These are phyloP conservation scores for Scaptodrosophila latifasciaeformis DNA, from an alignment of 2,888 invertebrate species.

Conservation along the genomic window DNA sequence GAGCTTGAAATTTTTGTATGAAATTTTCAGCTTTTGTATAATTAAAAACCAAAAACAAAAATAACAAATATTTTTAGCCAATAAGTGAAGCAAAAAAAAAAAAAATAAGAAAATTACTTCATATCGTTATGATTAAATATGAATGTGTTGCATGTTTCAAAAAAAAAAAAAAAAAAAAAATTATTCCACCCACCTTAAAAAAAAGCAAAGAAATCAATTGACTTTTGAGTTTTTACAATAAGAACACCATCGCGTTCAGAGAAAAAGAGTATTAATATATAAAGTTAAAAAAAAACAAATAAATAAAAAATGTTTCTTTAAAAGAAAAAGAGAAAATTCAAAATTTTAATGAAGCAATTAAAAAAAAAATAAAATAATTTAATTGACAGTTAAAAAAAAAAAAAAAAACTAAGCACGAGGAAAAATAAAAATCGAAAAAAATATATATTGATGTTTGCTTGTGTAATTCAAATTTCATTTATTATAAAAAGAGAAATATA, in stretches of 20 bases:
- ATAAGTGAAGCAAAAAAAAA: too few species aligned
- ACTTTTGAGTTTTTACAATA: too few species aligned
- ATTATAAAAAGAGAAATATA: too few species aligned
- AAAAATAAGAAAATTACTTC: neutral
- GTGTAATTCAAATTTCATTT: too few species aligned
- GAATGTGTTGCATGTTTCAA: neutral
- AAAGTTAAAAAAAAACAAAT: neutral
- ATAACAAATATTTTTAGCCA: too few species aligned
- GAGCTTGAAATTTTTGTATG: slow-evolving; percentile 58
- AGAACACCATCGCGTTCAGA: too few species aligned
- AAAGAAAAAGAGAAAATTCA: neutral
- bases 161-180: neutral
- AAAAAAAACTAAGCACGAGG: slow-evolving; percentile 9
- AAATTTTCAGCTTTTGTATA: slow-evolving; percentile 36
- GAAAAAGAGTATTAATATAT: too few species aligned
- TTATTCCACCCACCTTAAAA: neutral
- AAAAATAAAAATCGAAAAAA: slow-evolving; percentile 19
- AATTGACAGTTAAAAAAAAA: slow-evolving; percentile 9
- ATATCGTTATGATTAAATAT: slow-evolving; percentile 1
- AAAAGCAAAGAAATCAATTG: too few species aligned
- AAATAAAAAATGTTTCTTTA: neutral
- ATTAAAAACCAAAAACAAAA: too few species aligned
- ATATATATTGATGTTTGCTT: slow-evolving; percentile 64
- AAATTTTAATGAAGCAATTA: neutral
- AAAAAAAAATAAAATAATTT: neutral